Base-by-base conservation (phyloP, 1,140 invertebrate species). In the Parasteatoda tepidariorum region DNA sequence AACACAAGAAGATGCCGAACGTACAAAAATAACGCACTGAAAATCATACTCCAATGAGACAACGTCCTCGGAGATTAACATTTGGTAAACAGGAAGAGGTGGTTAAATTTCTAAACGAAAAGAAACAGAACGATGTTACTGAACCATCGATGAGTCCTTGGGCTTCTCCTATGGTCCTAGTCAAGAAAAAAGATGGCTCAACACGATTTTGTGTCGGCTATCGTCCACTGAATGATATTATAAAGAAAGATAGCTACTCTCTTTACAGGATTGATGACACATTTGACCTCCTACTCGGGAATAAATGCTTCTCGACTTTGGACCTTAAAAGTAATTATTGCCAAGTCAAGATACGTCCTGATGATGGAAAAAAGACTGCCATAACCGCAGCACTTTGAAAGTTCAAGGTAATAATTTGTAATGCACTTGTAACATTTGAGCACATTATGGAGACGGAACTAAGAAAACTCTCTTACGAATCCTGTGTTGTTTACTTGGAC, bases 131-230 rank as follows among this genome's bases (percentile, higher is more conserved):
- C 28, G 57, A 38, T 9, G 31, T 83, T 9, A 78, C 62, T 30
- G 41, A 78, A 84, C 48, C 26, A 11, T 83, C n/a, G 7, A 61
- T 22, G 7, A 59, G 2, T 59, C 61, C 81, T 30, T 84, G 71
- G 76, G 24, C 76, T 7, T 81, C 88, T 41, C 90, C 90, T 0
- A 86, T 90, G 0, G 85, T 91, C 0, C 82, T 92, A 28, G 88
- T 89, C 0, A 82, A 82, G 73, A 92, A 92, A 84, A 89, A 89
- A 78, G 87, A 91, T 88, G 87, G 89, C 59, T 75, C 87, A 59
- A 67, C 86, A 34, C 85, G 89, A 82, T 84, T 91, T 84, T 90
- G 88, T 84, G 82, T 91, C 0, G 90, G 92, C 85, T 92, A 88
- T 85, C 48, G 90, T 30, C 54, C 71, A 22, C 66, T 92, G 26